Evolutionary conservation across 2,888 invertebrate species (phyloP).

Genomic region (Chymomyza fuscimana): DNA sequence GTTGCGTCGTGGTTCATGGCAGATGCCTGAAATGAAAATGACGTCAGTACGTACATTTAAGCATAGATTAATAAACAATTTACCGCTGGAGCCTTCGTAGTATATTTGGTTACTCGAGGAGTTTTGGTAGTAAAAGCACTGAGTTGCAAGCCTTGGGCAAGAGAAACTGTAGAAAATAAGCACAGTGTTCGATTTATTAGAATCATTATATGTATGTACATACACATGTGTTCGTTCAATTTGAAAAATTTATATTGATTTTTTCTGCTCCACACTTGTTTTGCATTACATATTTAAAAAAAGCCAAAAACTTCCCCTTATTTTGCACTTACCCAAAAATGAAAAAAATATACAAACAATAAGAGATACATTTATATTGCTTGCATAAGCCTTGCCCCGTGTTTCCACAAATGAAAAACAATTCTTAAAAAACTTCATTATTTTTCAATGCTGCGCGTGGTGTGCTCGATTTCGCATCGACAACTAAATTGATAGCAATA

Average conservation of each 20-base stretch:
- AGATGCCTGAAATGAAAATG: conserved; percentile 63
- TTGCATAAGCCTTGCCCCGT: conserved; percentile 10
- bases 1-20: conserved; percentile 78
- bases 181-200: not conserved
- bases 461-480: not conserved
- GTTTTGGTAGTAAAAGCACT: conserved; percentile 83
- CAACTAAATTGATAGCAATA: not conserved
- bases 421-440: not conserved
- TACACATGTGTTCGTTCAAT: not conserved
- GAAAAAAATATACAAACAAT: conserved; percentile 34
- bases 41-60: not conserved
- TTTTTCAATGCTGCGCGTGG: not conserved
- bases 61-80: conserved; percentile 38
- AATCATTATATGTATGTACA: no score
- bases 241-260: conserved; percentile 49
- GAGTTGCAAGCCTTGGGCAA: conserved; percentile 80
- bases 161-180: conserved; percentile 52
- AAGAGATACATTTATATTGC: conserved; percentile 15
- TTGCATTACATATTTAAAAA: not conserved
- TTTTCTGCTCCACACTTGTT: conserved; percentile 29
- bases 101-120: conserved; percentile 85
- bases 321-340: conserved; percentile 43
- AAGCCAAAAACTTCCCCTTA: not conserved
- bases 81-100: conserved; percentile 81
- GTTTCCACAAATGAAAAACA: not conserved